Base-by-base conservation (phyloP, 2,888 invertebrate species). In the Miltochrista miniata region DNA sequence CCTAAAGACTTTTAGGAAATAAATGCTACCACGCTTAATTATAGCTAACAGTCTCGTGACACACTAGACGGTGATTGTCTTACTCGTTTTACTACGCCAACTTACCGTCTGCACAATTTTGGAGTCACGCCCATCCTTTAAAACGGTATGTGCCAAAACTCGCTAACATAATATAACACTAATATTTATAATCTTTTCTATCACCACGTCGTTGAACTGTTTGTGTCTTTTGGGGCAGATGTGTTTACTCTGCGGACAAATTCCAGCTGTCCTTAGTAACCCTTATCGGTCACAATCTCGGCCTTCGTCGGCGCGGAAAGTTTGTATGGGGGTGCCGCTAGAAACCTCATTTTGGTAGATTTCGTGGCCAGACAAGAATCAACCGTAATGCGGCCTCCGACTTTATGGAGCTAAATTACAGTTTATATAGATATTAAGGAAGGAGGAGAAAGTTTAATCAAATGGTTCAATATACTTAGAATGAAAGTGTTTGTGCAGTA, bases 201-300 rank as follows among this genome's bases (percentile, higher is more conserved):
- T 42, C 40, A 35, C 31, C 14, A 29, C 38, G 14, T 24, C n/a
- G 30, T 30, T 46, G 35, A 30, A 49, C 51, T 45, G 45, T 56
- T 49, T 49, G 46, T n/a, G n/a, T 24, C 18, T 4, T 24, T 5
- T 24, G 18, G 18, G 18, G 18, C 18, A 24, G 18, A 24, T 24
- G 18, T 24, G 18, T 24, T 24, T 24, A 5, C 18, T 5, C 18
- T 24, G 18, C 3, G 18, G 39, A 39, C 59, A 35, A 48, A 33
- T 15, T 31, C 63, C 67, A 63, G 63, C 59, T 68, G 65, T 54
- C 38, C 42, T 46, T 40, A 2, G 14, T 64, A 55, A 65, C 55
- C 61, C 55, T 63, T 64, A 56, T 59, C 58, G 29, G 41, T 14
- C 36, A 30, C 31, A 31, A 43, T 59, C 45, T 57, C 56, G 44